These are phyloP conservation scores for Chiloscyllium plagiosum DNA, from an alignment of 2,113 vertebrate genomes.

Conservation along the genomic window DNA sequence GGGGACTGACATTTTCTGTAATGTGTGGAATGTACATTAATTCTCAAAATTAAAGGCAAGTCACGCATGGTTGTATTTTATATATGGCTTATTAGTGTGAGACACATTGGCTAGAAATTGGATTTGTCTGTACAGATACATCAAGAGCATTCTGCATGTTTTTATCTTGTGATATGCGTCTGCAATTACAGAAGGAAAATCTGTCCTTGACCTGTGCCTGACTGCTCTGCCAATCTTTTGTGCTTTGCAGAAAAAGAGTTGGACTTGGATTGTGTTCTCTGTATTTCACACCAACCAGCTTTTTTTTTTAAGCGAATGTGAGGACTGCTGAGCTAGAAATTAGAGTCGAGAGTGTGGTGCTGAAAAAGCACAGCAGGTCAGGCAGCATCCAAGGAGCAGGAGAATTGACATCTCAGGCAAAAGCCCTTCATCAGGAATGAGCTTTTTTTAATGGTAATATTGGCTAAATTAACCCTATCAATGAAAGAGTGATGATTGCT, in stretches of 20 bases:
- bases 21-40: conserved; percentile 19
- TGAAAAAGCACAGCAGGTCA: no score
- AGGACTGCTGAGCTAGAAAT: no score
- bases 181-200: conserved; percentile 19
- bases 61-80: conserved; percentile 6
- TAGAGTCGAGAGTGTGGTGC: no score
- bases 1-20: background rate
- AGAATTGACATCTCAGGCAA: no score
- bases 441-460: background rate
- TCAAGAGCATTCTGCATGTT: conserved; percentile 8
- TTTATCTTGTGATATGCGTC: background rate
- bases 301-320: background rate
- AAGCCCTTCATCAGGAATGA: no score
- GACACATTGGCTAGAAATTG: background rate
- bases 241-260: background rate
- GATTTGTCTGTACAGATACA: background rate
- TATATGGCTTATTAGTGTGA: conserved; percentile 1
- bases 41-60: background rate
- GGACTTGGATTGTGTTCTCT: background rate
- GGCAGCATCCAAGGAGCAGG: no score
- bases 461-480: no score
- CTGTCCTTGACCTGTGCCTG: conserved; percentile 17
- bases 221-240: background rate
- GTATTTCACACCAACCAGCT: background rate
- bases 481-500: background rate